Percentiles rank a stretch among this genome's conserved stretches.
These are phyloP conservation scores for Neodon shergylaensis DNA, from an alignment of 2,113 vertebrate species.

Conservation along the genomic window DNA sequence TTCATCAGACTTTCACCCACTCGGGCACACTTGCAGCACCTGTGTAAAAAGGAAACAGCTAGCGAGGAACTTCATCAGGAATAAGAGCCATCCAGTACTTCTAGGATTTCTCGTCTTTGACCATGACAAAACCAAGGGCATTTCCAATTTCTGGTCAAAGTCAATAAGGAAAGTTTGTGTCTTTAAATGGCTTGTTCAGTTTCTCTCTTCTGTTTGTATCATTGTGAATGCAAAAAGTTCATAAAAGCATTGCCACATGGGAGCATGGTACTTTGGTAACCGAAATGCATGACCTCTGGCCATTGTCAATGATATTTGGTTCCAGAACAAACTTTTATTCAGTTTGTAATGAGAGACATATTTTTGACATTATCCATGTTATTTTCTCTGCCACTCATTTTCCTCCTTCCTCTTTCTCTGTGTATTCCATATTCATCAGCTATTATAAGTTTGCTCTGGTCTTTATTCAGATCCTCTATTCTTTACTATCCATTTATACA, in stretches of 20 bases:
- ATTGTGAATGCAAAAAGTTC: not conserved
- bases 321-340: not conserved
- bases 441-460: not conserved
- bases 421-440: not conserved
- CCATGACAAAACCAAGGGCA: not conserved
- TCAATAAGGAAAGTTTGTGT: no score
- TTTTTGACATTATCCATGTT: not conserved
- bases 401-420: not conserved
- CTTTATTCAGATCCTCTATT: not conserved
- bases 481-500: not conserved
- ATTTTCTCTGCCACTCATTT: not conserved
- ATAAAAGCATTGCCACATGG: not conserved
- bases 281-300: not conserved
- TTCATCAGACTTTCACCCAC: not conserved
- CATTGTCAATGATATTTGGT: not conserved
- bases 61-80: no score
- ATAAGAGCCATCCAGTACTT: not conserved
- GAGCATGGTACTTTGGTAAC: not conserved
- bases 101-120: not conserved
- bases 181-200: not conserved
- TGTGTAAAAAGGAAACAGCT: not conserved
- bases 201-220: not conserved
- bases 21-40: not conserved
- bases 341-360: not conserved
- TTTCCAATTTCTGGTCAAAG: not conserved